These are phyloP conservation scores for Aurelia aurita complex sp. Pacific DNA, from an alignment of 30 jellyfish, hydroid and myxozoan species.

Conservation along the genomic window DNA sequence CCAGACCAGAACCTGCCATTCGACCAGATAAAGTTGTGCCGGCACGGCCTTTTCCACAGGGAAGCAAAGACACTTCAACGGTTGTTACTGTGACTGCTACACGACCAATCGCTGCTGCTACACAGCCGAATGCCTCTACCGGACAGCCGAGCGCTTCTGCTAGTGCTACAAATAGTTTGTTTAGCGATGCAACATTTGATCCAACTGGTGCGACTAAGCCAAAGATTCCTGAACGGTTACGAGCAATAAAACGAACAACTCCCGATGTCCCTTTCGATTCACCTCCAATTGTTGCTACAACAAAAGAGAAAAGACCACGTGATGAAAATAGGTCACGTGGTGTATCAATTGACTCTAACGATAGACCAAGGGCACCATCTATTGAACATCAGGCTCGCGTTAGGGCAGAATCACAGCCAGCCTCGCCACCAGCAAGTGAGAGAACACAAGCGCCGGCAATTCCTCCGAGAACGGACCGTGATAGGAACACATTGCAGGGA, in stretches of 20 bases:
- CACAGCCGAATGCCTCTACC: not conserved
- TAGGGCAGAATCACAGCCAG: slow-evolving; percentile 53
- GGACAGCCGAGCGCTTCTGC: not conserved
- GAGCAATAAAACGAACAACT: slow-evolving; percentile 34
- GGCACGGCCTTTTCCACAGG: not conserved
- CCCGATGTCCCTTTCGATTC: slow-evolving; percentile 2
- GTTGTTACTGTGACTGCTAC: not conserved
- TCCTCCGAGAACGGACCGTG: slow-evolving; percentile 52
- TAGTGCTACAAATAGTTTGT: not conserved
- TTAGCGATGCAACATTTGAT: slow-evolving; percentile 4
- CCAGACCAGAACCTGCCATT: not conserved
- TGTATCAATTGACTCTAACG: not conserved
- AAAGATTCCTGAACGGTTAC: slow-evolving; percentile 24
- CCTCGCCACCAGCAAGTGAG: not conserved
- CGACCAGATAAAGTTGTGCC: not conserved
- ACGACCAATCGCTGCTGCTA: not conserved
- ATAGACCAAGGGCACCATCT: slow-evolving; percentile 1
- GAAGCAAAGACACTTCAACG: not conserved
- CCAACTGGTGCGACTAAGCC: slow-evolving; percentile 49
- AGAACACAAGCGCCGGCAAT: slow-evolving; percentile 40
- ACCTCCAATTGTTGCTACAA: not conserved
- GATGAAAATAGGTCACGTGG: not conserved
- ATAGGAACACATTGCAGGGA: not conserved
- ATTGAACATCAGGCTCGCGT: slow-evolving; percentile 25
- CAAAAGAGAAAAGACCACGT: slow-evolving; percentile 12